phyloP scores from a whole-genome alignment of 2,113 vertebrate species.

The Cettia cetti region DNA sequence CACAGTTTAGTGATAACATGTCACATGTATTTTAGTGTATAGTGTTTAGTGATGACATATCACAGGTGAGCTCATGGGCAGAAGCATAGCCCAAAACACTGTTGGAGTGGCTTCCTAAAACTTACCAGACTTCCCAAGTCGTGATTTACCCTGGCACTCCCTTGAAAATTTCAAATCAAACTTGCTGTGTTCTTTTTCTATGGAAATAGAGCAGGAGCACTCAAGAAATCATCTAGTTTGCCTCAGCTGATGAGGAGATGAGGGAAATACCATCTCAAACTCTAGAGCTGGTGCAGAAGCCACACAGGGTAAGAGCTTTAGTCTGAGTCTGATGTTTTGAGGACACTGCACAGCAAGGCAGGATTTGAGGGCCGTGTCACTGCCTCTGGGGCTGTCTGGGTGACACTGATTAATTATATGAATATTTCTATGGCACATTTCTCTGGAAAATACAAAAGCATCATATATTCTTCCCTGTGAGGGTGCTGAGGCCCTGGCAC shows the following conservation, averaged over 20 bases:
- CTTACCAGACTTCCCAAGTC: neutral
- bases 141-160: neutral
- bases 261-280: neutral
- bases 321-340: accelerated
- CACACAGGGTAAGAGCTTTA: neutral
- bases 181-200: neutral
- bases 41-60: neutral
- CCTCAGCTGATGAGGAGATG: neutral
- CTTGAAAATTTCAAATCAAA: neutral
- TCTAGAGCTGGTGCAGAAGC: neutral
- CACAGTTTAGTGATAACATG: neutral
- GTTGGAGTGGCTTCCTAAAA: neutral
- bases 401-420: neutral
- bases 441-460: neutral
- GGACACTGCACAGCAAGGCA: neutral
- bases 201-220: neutral
- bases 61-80: neutral
- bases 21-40: neutral
- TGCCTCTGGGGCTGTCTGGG: neutral
- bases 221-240: neutral
- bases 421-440: neutral
- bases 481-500: accelerated
- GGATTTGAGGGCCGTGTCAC: neutral
- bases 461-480: neutral
- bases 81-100: neutral